These are phyloP conservation scores for Andricus curvator DNA, from an alignment of 2,888 invertebrate species.

Conservation along the genomic window DNA sequence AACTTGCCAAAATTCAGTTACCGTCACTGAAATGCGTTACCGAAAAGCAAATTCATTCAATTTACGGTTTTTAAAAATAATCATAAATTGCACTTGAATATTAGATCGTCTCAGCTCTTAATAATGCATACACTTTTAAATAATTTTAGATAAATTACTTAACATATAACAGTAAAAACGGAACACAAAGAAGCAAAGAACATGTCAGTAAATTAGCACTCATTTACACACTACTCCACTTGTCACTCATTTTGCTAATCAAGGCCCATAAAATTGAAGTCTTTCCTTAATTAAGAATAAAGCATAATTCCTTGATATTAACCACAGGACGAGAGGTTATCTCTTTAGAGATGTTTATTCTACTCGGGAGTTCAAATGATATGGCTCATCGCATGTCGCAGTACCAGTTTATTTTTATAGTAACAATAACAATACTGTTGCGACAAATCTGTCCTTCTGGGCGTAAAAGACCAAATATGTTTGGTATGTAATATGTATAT, in stretches of 20 bases:
- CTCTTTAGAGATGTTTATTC: conserved; percentile 21
- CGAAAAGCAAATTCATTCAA: no score
- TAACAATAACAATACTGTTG: not conserved
- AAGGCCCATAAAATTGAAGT: conserved; percentile 29
- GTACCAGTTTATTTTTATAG: not conserved
- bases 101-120: no score
- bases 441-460: not conserved
- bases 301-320: conserved; percentile 28
- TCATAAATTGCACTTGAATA: no score
- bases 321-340: not conserved
- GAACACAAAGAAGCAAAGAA: not conserved
- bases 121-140: no score
- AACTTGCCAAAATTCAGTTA: no score
- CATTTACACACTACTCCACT: not conserved
- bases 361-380: conserved; percentile 18
- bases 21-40: no score
- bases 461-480: not conserved
- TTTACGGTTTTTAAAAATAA: no score
- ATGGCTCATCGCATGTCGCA: conserved; percentile 22
- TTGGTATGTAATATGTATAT: not conserved
- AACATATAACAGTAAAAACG: no score
- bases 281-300: conserved; percentile 24
- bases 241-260: conserved; percentile 23
- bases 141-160: no score
- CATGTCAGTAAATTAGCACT: not conserved